phyloP scores from a whole-genome alignment of 37 sponge, comb jelly and placozoan genomes.

The Cladorhizidae sp. region DNA sequence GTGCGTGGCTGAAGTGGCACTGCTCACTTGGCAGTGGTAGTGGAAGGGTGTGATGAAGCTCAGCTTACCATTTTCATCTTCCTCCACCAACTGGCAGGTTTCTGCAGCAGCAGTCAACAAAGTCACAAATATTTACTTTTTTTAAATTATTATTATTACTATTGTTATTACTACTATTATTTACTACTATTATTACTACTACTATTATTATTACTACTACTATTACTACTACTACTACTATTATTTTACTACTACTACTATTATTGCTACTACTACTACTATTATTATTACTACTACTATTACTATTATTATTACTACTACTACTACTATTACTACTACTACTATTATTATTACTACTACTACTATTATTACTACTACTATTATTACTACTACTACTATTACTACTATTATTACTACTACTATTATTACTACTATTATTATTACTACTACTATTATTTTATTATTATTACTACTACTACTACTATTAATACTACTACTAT shows the following conservation, averaged over 20 bases:
- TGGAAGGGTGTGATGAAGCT: constrained; percentile 42
- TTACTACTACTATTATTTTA: no score
- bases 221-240: no score
- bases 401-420: no score
- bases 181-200: neutral
- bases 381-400: no score
- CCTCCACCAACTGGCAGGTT: constrained; percentile 45
- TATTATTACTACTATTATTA: no score
- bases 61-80: constrained; percentile 49
- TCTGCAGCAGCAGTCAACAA: constrained; percentile 34
- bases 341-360: no score
- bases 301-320: neutral
- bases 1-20: constrained; percentile 3
- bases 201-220: neutral
- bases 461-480: no score
- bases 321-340: no score
- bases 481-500: no score
- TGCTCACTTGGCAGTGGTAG: constrained; percentile 46
- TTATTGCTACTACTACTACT: neutral
- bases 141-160: neutral
- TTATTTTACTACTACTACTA: no score
- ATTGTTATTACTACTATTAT: no score
- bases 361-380: no score
- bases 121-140: neutral
- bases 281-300: neutral